A percentile compares a stretch with the other conserved stretches of the same genome.
Evolutionary conservation across 2,888 invertebrate species (phyloP).

Genomic region (Hemistola chrysoprasaria): DNA sequence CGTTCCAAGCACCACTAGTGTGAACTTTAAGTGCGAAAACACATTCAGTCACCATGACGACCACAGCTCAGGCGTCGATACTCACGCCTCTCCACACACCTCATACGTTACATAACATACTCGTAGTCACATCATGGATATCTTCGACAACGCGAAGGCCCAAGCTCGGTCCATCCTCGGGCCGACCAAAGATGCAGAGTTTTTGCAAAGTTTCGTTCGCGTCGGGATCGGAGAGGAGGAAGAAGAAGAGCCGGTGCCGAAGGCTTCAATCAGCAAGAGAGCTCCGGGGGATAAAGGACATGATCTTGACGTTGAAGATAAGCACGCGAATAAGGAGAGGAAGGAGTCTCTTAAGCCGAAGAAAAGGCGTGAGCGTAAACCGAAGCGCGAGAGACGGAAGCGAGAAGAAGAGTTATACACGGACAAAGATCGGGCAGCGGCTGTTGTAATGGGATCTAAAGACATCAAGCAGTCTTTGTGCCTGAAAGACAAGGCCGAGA

Average conservation of each 20-base stretch:
- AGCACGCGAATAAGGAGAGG: conserved; percentile 53
- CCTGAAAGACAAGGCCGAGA: conserved; percentile 89
- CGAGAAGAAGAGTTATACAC: conserved; percentile 90
- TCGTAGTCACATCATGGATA: conserved; percentile 59
- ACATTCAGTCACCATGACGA: conserved; percentile 67
- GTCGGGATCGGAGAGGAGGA: conserved; percentile 84
- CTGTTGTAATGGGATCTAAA: conserved; percentile 92
- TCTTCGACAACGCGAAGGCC: conserved; percentile 64
- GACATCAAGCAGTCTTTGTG: conserved; percentile 94
- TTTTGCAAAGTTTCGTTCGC: conserved; percentile 90
- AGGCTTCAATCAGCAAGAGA: conserved; percentile 70
- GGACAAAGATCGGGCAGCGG: conserved; percentile 95
- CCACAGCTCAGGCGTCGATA: conserved; percentile 72
- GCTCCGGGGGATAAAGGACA: conserved; percentile 55
- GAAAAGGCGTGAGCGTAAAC: conserved; percentile 58
- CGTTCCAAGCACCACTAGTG: conserved; percentile 41
- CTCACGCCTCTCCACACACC: conserved; percentile 61
- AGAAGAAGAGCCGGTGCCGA: conserved; percentile 66
- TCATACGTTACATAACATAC: conserved; percentile 48
- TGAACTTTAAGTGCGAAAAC: conserved; percentile 66
- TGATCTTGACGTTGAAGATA: conserved; percentile 55
- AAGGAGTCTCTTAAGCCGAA: conserved; percentile 62
- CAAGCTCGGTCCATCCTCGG: conserved; percentile 84
- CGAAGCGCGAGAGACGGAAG: conserved; percentile 62
- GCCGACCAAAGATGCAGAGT: conserved; percentile 86